Base-by-base conservation (phyloP, 2,888 invertebrate species). In the Drosophila kambysellisi region DNA sequence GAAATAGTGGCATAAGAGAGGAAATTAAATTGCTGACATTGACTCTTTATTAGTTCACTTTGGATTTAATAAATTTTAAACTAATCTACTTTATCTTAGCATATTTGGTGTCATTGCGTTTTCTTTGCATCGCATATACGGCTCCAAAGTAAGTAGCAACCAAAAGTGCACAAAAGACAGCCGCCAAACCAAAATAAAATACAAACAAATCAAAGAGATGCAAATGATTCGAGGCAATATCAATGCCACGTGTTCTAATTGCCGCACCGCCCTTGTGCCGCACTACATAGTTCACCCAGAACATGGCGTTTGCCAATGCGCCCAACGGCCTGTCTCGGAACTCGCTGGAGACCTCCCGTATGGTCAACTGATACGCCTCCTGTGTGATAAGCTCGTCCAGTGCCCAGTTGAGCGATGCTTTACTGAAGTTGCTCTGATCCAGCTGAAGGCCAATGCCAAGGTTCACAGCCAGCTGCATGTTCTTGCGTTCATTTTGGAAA, bases 251-350 rank as follows among this genome's bases (percentile, higher is more conserved):
- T 4, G 93, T 91, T 66, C 89, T 91, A 5, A 94, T 67, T 30
- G 92, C 91, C 2, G 83, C 75, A 3, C 91, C 93, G 17, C 93
- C 93, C 56, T 93, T 92, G 68, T 93, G 91, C 1, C 93, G 88
- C 12, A 92, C 79, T 12, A 93, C 90, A 64, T 94, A 94, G 61
- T 93, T 93, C 9, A 93, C 89, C 94, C 94, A 94, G 81, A 91
- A 94, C 25, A 93, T 81, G 25, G 93, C 92, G 3, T 82, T 91
- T 30, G 93, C 93, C 54, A 94, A 71, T 0, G 93, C 92, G 1
- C 92, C 91, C 30, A 92, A 57, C 0, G 92, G 93, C 48, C 93
- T 91, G 69, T 94, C 93, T 20, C 92, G 91, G 71, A 91, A 94
- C 57, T 91, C 89, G 32, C 82, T 79, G 3, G 93, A 93, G 11